Evolutionary conservation across 2,888 invertebrate species (phyloP).

Genomic region (Achlya flavicornis): DNA sequence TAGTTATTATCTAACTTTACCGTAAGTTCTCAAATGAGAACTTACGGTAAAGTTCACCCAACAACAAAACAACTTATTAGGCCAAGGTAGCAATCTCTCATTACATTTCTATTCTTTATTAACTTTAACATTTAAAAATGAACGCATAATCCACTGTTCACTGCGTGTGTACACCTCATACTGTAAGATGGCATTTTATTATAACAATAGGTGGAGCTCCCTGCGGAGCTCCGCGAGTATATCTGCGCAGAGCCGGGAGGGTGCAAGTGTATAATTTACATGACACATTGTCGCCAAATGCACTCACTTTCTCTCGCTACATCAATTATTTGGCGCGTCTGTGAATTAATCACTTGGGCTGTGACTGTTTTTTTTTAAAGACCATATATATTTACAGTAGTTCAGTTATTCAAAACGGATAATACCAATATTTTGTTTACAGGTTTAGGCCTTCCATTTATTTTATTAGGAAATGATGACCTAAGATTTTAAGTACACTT

Average conservation of each 20-base stretch:
- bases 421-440: neutral
- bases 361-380: slow-evolving; percentile 7
- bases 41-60: neutral
- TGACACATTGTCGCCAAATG: slow-evolving; percentile 69
- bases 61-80: too few species aligned
- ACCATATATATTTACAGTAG: neutral
- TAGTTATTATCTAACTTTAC: too few species aligned
- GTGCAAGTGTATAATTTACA: slow-evolving; percentile 73
- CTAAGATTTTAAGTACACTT: too few species aligned
- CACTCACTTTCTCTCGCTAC: slow-evolving; percentile 57
- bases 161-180: slow-evolving; percentile 48
- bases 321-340: slow-evolving; percentile 45
- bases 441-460: too few species aligned
- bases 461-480: too few species aligned
- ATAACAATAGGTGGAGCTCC: slow-evolving; percentile 74
- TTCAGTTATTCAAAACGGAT: neutral
- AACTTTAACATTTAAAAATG: neutral
- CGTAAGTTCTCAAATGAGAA: too few species aligned
- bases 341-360: slow-evolving; percentile 12
- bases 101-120: too few species aligned
- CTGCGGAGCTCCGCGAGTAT: slow-evolving; percentile 36
- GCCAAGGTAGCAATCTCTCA: too few species aligned
- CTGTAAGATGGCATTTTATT: slow-evolving; percentile 78
- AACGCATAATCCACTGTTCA: slow-evolving; percentile 25
- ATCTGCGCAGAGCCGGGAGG: slow-evolving; percentile 24